phyloP scores from a whole-genome alignment of 2,113 vertebrate genomes.

The Ariopsis seemanni region DNA sequence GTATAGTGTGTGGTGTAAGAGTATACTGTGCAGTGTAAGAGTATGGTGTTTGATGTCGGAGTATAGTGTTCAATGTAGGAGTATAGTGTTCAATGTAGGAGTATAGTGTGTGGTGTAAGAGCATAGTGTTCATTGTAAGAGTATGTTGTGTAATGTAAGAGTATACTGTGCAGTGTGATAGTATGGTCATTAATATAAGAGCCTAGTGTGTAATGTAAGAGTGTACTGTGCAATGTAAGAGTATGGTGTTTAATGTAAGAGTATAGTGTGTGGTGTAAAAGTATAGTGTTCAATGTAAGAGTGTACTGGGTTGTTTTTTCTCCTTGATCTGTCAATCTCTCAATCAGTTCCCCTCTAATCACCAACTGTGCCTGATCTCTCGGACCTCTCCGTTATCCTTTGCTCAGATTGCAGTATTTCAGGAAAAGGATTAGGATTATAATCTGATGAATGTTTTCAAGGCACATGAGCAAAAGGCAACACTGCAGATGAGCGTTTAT shows the following conservation, averaged over 20 bases:
- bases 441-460: neutral
- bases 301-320: too few species aligned
- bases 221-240: neutral
- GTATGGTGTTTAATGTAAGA: neutral
- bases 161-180: neutral
- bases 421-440: constrained; percentile 40
- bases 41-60: too few species aligned
- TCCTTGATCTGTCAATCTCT: neutral
- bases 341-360: neutral
- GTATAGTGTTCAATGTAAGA: too few species aligned
- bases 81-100: neutral
- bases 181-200: neutral
- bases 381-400: neutral
- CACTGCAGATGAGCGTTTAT: neutral
- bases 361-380: neutral
- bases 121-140: too few species aligned
- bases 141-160: neutral
- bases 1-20: too few species aligned
- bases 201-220: neutral
- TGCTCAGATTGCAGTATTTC: constrained; percentile 19
- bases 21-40: too few species aligned
- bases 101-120: neutral
- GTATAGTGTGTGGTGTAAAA: neutral
- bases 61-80: neutral
- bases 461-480: neutral